phyloP scores from a whole-genome alignment of 2,113 vertebrate genomes.

The Ictalurus furcatus region DNA sequence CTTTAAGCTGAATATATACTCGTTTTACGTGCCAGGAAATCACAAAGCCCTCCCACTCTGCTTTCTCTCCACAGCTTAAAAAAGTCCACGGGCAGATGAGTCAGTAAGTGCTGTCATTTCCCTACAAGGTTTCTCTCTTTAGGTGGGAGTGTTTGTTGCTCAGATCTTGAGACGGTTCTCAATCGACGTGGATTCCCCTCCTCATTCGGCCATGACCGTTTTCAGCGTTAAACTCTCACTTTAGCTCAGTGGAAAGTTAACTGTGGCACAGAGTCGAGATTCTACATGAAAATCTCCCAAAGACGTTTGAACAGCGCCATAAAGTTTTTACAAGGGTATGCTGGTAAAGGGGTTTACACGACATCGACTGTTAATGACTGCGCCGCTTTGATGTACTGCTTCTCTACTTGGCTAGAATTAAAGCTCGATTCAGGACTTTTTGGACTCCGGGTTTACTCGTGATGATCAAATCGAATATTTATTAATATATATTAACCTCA shows the following conservation, averaged over 20 bases:
- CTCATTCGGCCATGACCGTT: neutral
- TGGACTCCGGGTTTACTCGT: neutral
- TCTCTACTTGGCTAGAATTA: neutral
- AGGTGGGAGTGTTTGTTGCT: constrained; percentile 15
- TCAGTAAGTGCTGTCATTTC: constrained; percentile 35
- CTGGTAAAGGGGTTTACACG: neutral
- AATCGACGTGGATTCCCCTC: constrained; percentile 31
- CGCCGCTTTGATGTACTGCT: neutral
- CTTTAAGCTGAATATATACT: neutral
- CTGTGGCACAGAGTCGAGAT: neutral
- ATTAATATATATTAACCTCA: neutral
- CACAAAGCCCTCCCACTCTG: constrained; percentile 31
- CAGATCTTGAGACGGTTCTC: too few relatives aligned
- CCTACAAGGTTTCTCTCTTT: neutral
- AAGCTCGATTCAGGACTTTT: neutral
- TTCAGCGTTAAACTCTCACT: constrained; percentile 16
- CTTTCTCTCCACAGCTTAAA: constrained; percentile 9
- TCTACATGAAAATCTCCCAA: constrained; percentile 26
- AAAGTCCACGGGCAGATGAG: constrained; percentile 31
- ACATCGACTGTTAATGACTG: neutral
- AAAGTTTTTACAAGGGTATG: constrained; percentile 21
- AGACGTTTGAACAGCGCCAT: constrained; percentile 10
- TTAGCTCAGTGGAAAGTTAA: constrained; percentile 29
- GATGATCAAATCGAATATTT: neutral
- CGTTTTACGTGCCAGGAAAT: constrained; percentile 17